Base-by-base conservation (phyloP, 2,888 invertebrate species). In the Calameuta filiformis region DNA sequence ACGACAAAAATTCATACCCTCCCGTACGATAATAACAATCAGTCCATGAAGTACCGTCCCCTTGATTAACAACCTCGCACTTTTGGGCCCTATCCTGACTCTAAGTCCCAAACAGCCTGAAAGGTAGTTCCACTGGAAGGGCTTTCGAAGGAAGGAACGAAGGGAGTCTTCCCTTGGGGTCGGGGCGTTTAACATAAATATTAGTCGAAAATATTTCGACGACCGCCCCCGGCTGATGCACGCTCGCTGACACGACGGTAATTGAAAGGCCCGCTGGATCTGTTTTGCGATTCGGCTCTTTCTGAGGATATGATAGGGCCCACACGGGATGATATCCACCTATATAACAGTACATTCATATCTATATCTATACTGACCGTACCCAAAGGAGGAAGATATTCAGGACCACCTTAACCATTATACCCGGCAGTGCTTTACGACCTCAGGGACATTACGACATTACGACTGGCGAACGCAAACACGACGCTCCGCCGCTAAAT, bases 391-490 rank as follows among this genome's bases (percentile, higher is more conserved):
- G 56, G 56, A 56, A 56, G 56, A 56, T 56, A 56, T 56, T 23
- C 56, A 56, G 56, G 56, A 56, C 56, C 56, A 56, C 56, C 56
- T 56, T 56, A 56, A 9, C 56, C 56, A 56, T 23, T 56, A 56
- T 23, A 56, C 56, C 56, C 56, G 23, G 56, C 56, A 23, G 56
- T 56, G 56, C 56, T 56, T 56, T 56, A 56, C 56, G 56, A 56
- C 56, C 56, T 56, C 15, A 56, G 56, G 56, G 23, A 56, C 56
- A 56, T 56, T 56, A 56, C 56, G 56, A 56, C 56, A 23, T 90
- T 89, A 88, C 89, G 88, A 87, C 85, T 87, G 89, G 88, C 86
- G 86, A 88, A 87, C 86, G 87, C 85, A 89, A 89, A 89, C 87
- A 87, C 87, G 87, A 89, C 89, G 86, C 87, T 87, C 85, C 82